A percentile compares a stretch with the other conserved stretches of the same genome.
Conservation (phyloP, 2,113 vertebrate genomes). For the Tupaia chinensis region DNA sequence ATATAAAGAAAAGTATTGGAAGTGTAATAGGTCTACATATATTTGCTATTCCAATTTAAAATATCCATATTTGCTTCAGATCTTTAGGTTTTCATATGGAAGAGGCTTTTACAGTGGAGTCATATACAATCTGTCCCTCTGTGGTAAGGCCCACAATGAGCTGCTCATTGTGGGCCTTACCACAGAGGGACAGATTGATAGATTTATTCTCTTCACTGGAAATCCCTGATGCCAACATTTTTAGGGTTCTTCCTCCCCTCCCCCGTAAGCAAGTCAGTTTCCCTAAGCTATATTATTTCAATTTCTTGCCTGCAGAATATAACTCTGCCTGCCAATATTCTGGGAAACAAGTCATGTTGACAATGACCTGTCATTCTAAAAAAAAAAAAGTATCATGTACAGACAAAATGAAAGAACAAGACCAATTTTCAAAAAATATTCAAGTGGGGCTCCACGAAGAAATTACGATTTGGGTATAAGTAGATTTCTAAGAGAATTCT, state of each 20-base stretch:
- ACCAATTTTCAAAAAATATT: constrained; percentile 12
- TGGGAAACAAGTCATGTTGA: not conserved
- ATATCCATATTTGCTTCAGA: constrained; percentile 16
- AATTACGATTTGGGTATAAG: constrained; percentile 15
- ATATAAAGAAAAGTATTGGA: constrained; percentile 22
- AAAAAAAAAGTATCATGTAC: constrained; percentile 14
- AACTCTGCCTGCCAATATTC: not conserved
- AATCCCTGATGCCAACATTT: not conserved
- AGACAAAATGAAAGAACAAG: not conserved
- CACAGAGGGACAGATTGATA: not conserved
- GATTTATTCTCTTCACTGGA: not conserved
- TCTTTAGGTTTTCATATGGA: not conserved
- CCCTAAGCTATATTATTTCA: not conserved
- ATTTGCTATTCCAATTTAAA: constrained; percentile 11
- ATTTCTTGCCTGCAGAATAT: not conserved
- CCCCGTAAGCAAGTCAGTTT: not conserved
- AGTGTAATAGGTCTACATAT: not conserved
- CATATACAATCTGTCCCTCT: not conserved
- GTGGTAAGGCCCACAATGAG: not conserved
- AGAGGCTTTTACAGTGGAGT: not conserved
- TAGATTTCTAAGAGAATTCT: constrained; percentile 27
- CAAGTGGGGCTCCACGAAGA: not conserved
- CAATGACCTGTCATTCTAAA: not conserved
- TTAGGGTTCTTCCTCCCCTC: not conserved
- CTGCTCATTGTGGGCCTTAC: not conserved